Conservation (phyloP, 2,113 vertebrate species). For the Petrocephalus zakoni region DNA sequence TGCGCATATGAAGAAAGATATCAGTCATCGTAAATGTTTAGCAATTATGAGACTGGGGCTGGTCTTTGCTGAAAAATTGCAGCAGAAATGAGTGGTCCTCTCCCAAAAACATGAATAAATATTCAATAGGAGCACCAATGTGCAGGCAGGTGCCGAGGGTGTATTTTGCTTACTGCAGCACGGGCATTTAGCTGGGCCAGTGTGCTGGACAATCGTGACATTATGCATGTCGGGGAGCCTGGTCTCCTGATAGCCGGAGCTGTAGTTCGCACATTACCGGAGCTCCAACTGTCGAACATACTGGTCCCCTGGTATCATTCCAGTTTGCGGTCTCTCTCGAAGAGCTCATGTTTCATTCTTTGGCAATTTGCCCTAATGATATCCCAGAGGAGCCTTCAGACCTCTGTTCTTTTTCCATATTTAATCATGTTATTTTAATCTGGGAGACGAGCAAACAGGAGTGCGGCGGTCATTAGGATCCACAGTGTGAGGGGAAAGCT, state of each 20-base stretch:
- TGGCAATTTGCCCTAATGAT: constrained; percentile 99
- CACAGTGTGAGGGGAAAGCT: constrained; percentile 37
- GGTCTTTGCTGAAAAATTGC: constrained; percentile 33
- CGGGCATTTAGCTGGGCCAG: constrained; percentile 62
- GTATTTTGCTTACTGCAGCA: constrained; percentile 38
- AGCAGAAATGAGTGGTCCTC: constrained; percentile 16
- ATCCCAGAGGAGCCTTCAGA: constrained; percentile 90
- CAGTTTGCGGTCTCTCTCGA: constrained; percentile 84
- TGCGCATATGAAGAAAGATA: constrained; percentile 56
- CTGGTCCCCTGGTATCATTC: constrained; percentile 75
- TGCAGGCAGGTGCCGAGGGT: neutral
- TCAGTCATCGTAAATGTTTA: constrained; percentile 65
- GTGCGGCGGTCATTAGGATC: constrained; percentile 61
- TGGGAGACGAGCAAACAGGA: constrained; percentile 67
- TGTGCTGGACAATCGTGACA: constrained; percentile 88
- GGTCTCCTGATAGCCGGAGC: constrained; percentile 74
- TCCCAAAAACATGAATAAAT: constrained; percentile 37
- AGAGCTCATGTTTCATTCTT: constrained; percentile 98
- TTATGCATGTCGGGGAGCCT: constrained; percentile 81
- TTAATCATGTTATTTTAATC: constrained; percentile 92
- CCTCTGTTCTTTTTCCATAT: constrained; percentile 86
- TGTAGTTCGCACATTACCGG: constrained; percentile 78
- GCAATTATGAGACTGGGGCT: constrained; percentile 53
- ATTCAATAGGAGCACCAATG: neutral
- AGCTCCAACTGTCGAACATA: constrained; percentile 72